Base-by-base conservation (phyloP, 2,888 invertebrate species). In the Unio pictorum region DNA sequence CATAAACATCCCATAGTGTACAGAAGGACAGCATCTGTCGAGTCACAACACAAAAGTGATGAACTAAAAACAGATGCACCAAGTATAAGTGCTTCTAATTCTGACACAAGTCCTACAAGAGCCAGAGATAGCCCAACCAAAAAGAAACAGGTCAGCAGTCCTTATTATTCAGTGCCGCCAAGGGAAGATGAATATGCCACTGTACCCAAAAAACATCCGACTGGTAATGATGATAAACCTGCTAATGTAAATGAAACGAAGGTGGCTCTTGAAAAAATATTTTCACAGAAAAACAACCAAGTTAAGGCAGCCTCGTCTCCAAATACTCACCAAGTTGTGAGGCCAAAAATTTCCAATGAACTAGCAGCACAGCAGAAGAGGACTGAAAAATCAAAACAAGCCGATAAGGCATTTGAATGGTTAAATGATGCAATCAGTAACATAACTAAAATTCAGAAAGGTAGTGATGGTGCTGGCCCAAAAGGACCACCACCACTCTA, bases 381-480 rank as follows among this genome's bases (percentile, higher is more conserved):
- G 65, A 18, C 45, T 67, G 18, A 73, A 70, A 64, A 65, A 30
- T 64, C 64, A 61, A 57, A 68, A 62, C 57, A 63, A 56, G 54
- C 64, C 23, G 88, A 89, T 56, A 87, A 89, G 75, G 90, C 91
- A 28, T 91, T 91, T 83, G 90, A 90, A 72, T 91, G 91, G 91
- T 71, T 91, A 8, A 88, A 88, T 75, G 88, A 88, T 74, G 89
- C 90, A 4, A 72, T 91, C 57, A 84, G 78, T 75, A 75, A 74
- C 58, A 80, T 84, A 69, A 72, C 83, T 56, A 34, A 82, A 55
- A 74, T 67, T 59, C 72, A 83, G 74, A 66, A 83, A 72, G 66
- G 72, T 45, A 45, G 45, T 45, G 45, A 45, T 45, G 45, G 45
- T 45, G 45, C 45, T 15, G 15, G 45, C 85, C 55, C 75, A 66